Evolutionary conservation across 92 coral and sea anemone genomes (phyloP).

Genomic region (Phymanthus crucifer): DNA sequence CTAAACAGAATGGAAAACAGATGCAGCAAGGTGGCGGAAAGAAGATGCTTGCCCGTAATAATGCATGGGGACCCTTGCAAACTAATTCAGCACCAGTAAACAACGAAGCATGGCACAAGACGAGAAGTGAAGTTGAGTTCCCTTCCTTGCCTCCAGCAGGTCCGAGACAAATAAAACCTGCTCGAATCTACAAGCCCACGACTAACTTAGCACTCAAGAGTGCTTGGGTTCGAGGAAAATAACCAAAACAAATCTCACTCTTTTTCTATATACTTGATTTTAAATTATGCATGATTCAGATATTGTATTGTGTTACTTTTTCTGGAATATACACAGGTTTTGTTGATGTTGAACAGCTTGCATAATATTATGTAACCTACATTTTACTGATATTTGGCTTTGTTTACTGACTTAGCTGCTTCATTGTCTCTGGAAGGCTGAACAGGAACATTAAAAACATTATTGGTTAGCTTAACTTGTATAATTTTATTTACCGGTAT

Average conservation of each 20-base stretch:
- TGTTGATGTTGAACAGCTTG: neutral
- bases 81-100: conserved; percentile 10
- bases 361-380: neutral
- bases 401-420: neutral
- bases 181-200: conserved; percentile 36
- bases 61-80: conserved; percentile 34
- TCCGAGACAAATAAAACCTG: conserved; percentile 31
- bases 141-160: conserved; percentile 69
- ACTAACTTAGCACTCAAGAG: conserved; percentile 53
- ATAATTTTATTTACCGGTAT: neutral
- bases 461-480: neutral
- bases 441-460: neutral
- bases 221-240: conserved; percentile 90
- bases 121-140: conserved; percentile 55
- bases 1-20: conserved; percentile 46
- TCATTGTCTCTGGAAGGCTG: neutral
- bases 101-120: neutral
- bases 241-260: neutral
- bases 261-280: neutral
- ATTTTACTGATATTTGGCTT: neutral
- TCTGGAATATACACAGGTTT: too few species aligned
- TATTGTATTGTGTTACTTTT: neutral
- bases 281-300: neutral
- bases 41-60: conserved; percentile 4
- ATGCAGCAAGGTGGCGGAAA: conserved; percentile 37